Conservation (phyloP, 1,140 invertebrate species). For the Apis florea region DNA sequence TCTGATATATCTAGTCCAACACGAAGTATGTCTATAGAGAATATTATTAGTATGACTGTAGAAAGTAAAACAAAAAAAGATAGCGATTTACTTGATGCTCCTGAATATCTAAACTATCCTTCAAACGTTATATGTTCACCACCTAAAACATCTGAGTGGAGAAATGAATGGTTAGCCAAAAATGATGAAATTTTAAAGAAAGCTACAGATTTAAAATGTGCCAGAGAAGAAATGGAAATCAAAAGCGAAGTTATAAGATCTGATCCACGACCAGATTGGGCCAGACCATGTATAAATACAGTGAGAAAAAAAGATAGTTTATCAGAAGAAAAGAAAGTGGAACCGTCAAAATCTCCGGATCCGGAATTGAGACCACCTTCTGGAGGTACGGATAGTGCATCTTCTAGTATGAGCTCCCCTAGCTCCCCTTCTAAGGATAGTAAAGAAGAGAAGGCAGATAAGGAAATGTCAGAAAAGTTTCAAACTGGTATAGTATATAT, state of each 20-base stretch:
- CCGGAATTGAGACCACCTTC: conserved; percentile 73
- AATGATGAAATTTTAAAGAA: conserved; percentile 76
- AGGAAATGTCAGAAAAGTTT: conserved; percentile 75
- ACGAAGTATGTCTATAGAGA: conserved; percentile 69
- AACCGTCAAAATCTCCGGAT: conserved; percentile 68
- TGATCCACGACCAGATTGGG: conserved; percentile 74
- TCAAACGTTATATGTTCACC: conserved; percentile 69
- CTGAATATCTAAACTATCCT: conserved; percentile 71
- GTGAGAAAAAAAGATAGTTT: conserved; percentile 68
- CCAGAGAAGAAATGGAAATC: conserved; percentile 61
- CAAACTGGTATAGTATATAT: conserved; percentile 69
- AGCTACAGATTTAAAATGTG: conserved; percentile 58
- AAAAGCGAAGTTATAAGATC: conserved; percentile 61
- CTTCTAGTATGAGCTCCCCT: conserved; percentile 77
- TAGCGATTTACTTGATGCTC: conserved; percentile 62
- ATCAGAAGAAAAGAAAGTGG: conserved; percentile 60
- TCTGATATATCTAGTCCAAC: conserved; percentile 61
- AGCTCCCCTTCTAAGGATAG: conserved; percentile 77
- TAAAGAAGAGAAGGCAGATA: conserved; percentile 77
- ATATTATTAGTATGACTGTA: conserved; percentile 51
- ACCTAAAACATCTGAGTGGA: conserved; percentile 77
- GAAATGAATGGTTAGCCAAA: conserved; percentile 76
- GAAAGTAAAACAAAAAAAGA: conserved; percentile 61
- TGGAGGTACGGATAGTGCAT: conserved; percentile 74
- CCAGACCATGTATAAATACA: conserved; percentile 69